A percentile compares a stretch with the other conserved stretches of the same genome.
Conservation (phyloP, 2,797 vertebrate genomes). For the Dermochelys coriacea region DNA sequence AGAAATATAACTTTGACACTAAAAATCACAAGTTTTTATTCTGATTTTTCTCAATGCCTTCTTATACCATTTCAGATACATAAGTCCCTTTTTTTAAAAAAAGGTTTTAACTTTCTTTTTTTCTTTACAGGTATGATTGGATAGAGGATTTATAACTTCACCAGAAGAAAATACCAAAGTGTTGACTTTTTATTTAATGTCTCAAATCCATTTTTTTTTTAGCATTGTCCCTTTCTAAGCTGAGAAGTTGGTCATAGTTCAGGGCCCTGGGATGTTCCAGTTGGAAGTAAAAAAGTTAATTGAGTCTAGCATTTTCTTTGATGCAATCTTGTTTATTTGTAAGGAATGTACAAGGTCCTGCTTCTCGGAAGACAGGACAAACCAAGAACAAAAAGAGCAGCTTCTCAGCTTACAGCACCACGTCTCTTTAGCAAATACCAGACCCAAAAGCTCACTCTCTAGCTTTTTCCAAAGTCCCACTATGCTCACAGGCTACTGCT, state of each 20-base stretch:
- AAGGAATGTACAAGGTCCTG: neutral
- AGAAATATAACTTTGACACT: conserved; percentile 24
- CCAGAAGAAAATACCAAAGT: neutral
- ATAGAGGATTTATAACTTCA: neutral
- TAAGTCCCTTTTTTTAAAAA: neutral
- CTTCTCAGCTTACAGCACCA: neutral
- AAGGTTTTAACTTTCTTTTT: neutral
- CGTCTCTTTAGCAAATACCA: neutral
- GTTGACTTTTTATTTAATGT: conserved; percentile 11
- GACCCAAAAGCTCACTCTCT: neutral
- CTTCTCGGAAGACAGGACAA: neutral
- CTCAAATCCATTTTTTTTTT: neutral
- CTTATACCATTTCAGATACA: neutral
- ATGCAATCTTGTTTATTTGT: neutral
- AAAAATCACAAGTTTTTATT: conserved; percentile 19
- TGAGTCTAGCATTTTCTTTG: neutral
- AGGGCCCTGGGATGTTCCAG: neutral
- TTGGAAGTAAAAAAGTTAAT: neutral
- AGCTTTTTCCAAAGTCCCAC: neutral
- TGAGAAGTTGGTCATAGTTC: neutral
- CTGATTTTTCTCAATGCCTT: neutral
- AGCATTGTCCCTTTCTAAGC: neutral
- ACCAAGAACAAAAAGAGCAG: neutral
- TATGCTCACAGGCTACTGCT: neutral
- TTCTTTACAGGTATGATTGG: neutral